Conservation (phyloP, 2,797 vertebrate species). For the Muscicapa comitata region DNA sequence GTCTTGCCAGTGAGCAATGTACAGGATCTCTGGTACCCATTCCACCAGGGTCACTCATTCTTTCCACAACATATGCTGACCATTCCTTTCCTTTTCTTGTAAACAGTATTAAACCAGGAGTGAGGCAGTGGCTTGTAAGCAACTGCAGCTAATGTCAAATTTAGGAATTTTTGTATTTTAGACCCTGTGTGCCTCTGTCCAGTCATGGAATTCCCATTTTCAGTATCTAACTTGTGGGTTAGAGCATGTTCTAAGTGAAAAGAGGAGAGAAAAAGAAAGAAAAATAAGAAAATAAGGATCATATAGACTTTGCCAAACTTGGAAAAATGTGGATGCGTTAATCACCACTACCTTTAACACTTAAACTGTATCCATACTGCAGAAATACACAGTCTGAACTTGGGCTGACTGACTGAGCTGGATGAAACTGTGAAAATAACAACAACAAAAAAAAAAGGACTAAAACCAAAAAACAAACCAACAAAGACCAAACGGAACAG, state of each 20-base stretch:
- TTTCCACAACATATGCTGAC: constrained; percentile 51
- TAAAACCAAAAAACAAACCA: not conserved
- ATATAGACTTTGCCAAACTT: not conserved
- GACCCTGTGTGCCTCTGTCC: not conserved
- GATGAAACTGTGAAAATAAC: not conserved
- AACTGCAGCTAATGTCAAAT: not conserved
- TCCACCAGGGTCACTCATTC: constrained; percentile 28
- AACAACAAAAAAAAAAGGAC: not conserved
- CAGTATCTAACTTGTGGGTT: not conserved
- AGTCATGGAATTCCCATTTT: not conserved
- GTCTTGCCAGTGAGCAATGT: not conserved
- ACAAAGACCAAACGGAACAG: not conserved
- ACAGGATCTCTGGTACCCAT: constrained; percentile 12
- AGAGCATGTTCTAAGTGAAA: not conserved
- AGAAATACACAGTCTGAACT: not conserved
- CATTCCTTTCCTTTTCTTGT: constrained; percentile 41
- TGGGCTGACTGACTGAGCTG: not conserved
- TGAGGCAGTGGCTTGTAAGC: not conserved
- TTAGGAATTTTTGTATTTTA: not conserved
- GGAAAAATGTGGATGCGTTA: not conserved
- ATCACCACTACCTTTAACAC: not conserved
- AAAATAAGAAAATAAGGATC: not conserved
- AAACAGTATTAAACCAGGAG: constrained; percentile 18
- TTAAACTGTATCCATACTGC: not conserved
- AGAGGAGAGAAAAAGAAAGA: not conserved